These are phyloP conservation scores for Grantiella picta DNA, from an alignment of 2,113 vertebrate genomes.

Conservation along the genomic window DNA sequence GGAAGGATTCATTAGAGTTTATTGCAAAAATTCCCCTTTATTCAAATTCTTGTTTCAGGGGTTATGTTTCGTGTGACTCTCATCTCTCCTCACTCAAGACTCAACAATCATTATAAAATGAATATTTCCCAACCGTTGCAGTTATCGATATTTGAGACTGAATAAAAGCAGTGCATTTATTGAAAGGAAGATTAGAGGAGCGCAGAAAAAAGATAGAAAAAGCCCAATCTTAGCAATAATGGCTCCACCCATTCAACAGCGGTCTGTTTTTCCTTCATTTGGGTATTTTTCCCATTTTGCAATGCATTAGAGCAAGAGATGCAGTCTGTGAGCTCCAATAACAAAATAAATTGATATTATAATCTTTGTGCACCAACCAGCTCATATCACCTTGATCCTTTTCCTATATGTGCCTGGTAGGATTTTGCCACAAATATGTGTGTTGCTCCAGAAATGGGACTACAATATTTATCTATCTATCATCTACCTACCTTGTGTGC, in stretches of 20 bases:
- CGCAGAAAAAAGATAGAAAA: not conserved
- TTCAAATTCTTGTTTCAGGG: not conserved
- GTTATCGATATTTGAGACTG: not conserved
- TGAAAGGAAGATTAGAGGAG: not conserved
- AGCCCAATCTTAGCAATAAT: fast-evolving
- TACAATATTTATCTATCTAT: not conserved
- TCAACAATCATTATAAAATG: not conserved
- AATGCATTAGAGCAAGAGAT: not conserved
- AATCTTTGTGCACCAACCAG: not conserved
- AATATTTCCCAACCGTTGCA: not conserved
- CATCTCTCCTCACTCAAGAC: not conserved
- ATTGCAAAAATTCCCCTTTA: not conserved
- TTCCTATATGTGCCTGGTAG: not conserved
- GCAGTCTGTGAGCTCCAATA: not conserved
- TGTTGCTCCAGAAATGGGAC: not conserved
- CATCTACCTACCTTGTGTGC: not conserved
- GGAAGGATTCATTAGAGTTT: not conserved
- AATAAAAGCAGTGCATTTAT: not conserved
- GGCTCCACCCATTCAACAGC: not conserved
- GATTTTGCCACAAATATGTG: not conserved
- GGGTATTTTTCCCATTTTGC: not conserved
- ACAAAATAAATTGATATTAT: not conserved
- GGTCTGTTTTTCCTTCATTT: not conserved
- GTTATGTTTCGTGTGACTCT: not conserved
- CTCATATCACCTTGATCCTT: not conserved